A percentile compares a stretch with the other conserved stretches of the same genome.
phyloP scores from a whole-genome alignment of 1,140 invertebrate genomes.

The Neotoxoptera formosana region DNA sequence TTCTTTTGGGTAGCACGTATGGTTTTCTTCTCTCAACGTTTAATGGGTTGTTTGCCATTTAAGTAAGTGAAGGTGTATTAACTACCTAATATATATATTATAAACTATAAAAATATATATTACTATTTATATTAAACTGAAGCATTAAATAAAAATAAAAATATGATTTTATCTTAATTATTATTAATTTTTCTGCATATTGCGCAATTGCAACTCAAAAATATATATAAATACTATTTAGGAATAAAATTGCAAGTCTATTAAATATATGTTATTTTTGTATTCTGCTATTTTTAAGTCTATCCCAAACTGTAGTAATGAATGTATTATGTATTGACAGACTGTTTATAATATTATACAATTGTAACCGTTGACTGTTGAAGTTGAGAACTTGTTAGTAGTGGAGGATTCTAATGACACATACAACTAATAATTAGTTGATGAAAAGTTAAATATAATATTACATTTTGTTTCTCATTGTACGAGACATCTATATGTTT shows the following conservation, averaged over 20 bases:
- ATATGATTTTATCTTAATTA: background rate
- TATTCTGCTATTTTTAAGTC: background rate
- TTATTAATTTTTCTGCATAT: no score
- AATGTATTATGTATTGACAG: background rate
- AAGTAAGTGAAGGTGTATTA: slow-evolving; percentile 67
- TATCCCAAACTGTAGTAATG: background rate
- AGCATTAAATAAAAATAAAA: background rate
- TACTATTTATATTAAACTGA: no score
- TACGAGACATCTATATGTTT: no score
- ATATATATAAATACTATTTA: background rate
- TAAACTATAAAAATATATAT: background rate
- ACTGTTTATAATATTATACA: background rate
- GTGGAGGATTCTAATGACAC: no score
- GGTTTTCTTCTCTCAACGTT: slow-evolving; percentile 95
- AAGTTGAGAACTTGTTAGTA: background rate
- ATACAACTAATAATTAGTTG: no score
- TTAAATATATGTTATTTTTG: background rate
- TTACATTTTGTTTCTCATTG: no score
- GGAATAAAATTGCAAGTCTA: background rate
- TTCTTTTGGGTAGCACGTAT: slow-evolving; percentile 99
- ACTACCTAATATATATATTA: background rate
- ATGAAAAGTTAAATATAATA: no score
- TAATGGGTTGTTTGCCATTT: slow-evolving; percentile 93
- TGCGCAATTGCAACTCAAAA: background rate
- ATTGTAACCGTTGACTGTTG: background rate